A percentile compares a stretch with the other conserved stretches of the same genome.
Evolutionary conservation across 2,113 vertebrate genomes (phyloP).

Genomic region (Antechinus flavipes): DNA sequence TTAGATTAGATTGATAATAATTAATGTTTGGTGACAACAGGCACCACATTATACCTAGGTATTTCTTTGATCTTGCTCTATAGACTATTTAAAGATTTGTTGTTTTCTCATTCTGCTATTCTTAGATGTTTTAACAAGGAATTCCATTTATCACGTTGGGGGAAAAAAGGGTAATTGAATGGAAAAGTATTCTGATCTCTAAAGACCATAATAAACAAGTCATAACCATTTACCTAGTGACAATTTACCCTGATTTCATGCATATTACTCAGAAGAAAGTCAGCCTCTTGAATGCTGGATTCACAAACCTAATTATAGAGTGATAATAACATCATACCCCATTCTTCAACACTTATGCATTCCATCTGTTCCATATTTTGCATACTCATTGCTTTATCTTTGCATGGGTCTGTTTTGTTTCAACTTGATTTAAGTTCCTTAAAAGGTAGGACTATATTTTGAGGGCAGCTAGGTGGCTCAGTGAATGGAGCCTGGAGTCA

Average conservation of each 20-base stretch:
- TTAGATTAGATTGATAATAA: not conserved
- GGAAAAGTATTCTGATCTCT: constrained; percentile 1
- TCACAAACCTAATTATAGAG: not conserved
- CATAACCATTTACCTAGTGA: not conserved
- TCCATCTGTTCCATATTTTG: constrained; percentile 22
- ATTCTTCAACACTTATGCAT: not conserved
- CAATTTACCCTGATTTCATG: not conserved
- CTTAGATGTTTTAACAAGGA: not conserved
- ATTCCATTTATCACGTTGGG: constrained; percentile 17
- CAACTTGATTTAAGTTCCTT: not conserved
- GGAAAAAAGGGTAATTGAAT: not conserved
- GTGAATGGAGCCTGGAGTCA: not conserved
- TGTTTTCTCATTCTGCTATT: not conserved
- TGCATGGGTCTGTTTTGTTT: constrained; percentile 3
- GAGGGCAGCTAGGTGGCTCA: not conserved
- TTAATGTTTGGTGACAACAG: not conserved
- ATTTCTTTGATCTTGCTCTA: not conserved
- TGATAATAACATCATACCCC: not conserved
- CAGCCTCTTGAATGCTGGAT: not conserved
- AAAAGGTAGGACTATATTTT: not conserved
- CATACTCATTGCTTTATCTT: constrained; percentile 36
- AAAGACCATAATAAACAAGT: not conserved
- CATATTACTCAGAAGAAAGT: constrained; percentile 1
- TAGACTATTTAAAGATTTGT: not conserved
- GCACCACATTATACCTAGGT: not conserved